These are phyloP conservation scores for Zelostemma sp. DNA, from an alignment of 1,140 invertebrate genomes.

Conservation along the genomic window DNA sequence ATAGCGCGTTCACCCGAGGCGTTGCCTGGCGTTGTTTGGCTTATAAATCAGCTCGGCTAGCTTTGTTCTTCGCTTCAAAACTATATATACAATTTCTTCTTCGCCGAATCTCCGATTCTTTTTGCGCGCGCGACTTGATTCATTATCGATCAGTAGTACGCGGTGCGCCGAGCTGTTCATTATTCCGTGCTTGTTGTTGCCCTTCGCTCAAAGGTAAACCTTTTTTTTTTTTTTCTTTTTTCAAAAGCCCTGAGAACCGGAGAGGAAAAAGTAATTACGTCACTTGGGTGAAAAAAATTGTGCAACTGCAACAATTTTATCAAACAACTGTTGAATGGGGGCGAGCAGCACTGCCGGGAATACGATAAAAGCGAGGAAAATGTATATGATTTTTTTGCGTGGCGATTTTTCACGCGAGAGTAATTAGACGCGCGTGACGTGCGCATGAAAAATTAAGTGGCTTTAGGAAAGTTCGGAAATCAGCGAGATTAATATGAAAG, in stretches of 20 bases:
- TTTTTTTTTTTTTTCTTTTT: no score
- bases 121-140: background rate
- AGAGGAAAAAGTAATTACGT: background rate
- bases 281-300: background rate
- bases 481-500: conserved; percentile 17
- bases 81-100: conserved; percentile 30
- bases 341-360: background rate
- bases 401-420: no score
- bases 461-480: background rate
- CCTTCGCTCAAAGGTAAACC: background rate
- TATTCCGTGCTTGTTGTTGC: conserved; percentile 1
- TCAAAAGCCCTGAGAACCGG: background rate
- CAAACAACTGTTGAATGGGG: background rate
- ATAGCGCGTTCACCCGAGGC: conserved; percentile 46
- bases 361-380: conserved; percentile 1
- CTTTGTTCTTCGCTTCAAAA: conserved; percentile 38
- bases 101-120: conserved; percentile 16
- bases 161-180: background rate
- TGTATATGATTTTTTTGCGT: no score
- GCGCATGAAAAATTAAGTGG: no score
- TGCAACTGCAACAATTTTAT: background rate
- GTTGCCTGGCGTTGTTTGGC: conserved; percentile 32
- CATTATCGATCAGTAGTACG: background rate
- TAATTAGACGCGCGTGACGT: no score
- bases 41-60: conserved; percentile 40